Base-by-base conservation (phyloP, 2,888 invertebrate species). In the Danaus chrysippus region DNA sequence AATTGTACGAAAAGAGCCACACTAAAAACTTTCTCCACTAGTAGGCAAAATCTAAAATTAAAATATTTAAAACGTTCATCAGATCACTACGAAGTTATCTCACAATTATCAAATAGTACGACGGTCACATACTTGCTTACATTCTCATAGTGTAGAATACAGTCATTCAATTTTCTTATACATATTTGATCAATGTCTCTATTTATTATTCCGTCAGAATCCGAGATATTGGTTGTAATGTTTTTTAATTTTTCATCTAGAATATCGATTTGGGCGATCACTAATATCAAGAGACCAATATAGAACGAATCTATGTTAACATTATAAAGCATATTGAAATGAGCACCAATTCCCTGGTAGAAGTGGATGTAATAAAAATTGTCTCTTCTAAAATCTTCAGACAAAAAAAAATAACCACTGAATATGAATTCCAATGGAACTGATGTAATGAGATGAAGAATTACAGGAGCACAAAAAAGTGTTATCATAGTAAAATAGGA, bases 241-340 rank as follows among this genome's bases (percentile, higher is more conserved):
- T 64, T 77, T 42, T 74, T 69, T n/a, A 87, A 63, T 19, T 81
- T 82, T 3, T 73, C 64, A 59, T 79, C 75, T 12, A 87, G 69
- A n/a, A 86, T 72, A 19, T 83, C 80, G 15, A 86, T 68, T 58
- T 87, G 84, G 1, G 84, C 83, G 65, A 82, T 82, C 0, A 69
- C 66, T n/a, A 83, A 74, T 65, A 81, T 70, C 71, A 84, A 71
- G 0, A 85, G 53, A 3, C 85, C 85, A 68, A 81, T 61, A 52
- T 85, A 74, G 64, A 83, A 84, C 1, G 80, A 72, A 60, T 87
- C 83, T 34, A 82, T 75, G 62, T 80, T 82, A 0, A 86, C 6
- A 68, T 80, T 79, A 44, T 68, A 80, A 6, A 77, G 69, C 79
- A 86, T 77, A 42, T 76, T 73, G 41, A 77, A 71, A 69, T 79